phyloP scores from a whole-genome alignment of 2,797 vertebrate species.

The Megalops cyprinoides region DNA sequence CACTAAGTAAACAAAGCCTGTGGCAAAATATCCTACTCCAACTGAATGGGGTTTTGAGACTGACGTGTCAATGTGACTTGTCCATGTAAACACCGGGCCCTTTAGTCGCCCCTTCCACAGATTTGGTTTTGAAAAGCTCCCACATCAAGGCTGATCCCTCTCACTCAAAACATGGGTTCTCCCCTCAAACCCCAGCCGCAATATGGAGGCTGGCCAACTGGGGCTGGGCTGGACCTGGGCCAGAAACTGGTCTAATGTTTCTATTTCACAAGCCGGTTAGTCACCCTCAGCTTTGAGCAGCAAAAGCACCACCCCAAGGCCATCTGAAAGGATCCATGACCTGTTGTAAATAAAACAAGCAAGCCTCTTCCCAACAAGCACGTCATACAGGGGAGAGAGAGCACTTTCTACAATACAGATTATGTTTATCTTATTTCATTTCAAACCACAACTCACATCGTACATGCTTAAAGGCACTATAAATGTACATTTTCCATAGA shows the following conservation, averaged over 20 bases:
- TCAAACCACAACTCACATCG: too few species aligned
- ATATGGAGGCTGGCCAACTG: neutral
- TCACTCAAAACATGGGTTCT: neutral
- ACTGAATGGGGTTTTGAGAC: neutral
- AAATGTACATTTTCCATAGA: too few species aligned
- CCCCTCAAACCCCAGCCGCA: conserved; percentile 2
- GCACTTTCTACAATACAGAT: too few species aligned
- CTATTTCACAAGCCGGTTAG: neutral
- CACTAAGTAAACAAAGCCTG: too few species aligned
- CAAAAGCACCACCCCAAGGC: neutral
- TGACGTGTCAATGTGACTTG: neutral
- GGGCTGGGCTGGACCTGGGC: neutral
- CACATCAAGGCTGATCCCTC: conserved; percentile 9
- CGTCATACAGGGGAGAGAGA: too few species aligned
- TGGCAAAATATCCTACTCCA: neutral
- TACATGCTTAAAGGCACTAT: too few species aligned
- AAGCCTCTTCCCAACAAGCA: too few species aligned
- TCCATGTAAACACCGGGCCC: neutral
- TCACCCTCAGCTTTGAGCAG: neutral
- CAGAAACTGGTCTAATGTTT: neutral
- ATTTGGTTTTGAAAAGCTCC: neutral
- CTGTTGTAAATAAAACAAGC: neutral
- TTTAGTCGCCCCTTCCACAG: neutral
- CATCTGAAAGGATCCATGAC: neutral
- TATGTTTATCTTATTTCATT: too few species aligned